A percentile compares a stretch with the other conserved stretches of the same genome.
Conservation (phyloP, 2,797 vertebrate species). For the Enteromius afrohamiltoni region DNA sequence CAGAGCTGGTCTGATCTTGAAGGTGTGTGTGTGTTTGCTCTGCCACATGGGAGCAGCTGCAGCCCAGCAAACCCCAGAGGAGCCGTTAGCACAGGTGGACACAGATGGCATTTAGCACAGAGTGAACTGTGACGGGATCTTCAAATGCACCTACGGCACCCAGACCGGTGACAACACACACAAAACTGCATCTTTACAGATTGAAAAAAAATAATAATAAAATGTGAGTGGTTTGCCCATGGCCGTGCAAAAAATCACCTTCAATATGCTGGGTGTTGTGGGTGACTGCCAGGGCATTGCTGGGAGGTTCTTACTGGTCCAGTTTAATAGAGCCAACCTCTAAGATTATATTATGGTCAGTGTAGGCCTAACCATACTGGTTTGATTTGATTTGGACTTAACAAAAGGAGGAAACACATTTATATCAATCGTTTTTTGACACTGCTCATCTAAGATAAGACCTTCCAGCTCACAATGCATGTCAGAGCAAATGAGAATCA, state of each 20-base stretch:
- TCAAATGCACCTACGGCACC: constrained; percentile 48
- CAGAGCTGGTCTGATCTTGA: neutral
- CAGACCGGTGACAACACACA: neutral
- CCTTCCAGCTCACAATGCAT: too few species aligned
- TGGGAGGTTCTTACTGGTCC: neutral
- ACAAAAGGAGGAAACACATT: too few species aligned
- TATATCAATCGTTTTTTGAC: too few species aligned
- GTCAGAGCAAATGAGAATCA: too few species aligned
- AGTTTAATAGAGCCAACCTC: neutral
- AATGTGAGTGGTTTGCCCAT: neutral
- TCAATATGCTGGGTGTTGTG: neutral
- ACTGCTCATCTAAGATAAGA: too few species aligned
- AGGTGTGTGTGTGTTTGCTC: constrained; percentile 47
- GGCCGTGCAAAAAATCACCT: neutral
- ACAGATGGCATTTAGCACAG: constrained; percentile 57
- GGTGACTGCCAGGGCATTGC: neutral
- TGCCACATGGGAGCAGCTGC: constrained; percentile 67
- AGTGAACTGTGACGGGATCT: constrained; percentile 31
- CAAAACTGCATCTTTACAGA: neutral
- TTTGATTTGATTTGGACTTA: too few species aligned
- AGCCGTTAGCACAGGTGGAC: constrained; percentile 66
- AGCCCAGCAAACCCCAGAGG: constrained; percentile 60
- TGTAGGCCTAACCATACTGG: too few species aligned
- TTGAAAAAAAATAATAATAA: too few species aligned
- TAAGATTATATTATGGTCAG: too few species aligned